Base-by-base conservation (phyloP, 1,140 invertebrate genomes). In the Battus philenor region DNA sequence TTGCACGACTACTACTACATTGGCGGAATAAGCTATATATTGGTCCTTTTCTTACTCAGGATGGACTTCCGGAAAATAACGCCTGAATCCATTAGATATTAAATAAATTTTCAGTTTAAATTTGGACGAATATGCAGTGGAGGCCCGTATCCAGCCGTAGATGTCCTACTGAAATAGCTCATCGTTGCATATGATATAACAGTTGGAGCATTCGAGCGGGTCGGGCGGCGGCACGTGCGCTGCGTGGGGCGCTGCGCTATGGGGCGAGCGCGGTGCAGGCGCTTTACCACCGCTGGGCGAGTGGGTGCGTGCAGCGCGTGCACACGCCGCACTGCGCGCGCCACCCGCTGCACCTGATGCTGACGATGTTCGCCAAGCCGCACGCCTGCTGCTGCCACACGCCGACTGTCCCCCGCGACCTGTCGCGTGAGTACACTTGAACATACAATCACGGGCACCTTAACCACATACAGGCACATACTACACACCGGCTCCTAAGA, bases 361-460 rank as follows among this genome's bases (percentile, higher is more conserved):
- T 45, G 94, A 97, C 70, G 95, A 97, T 68, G 91, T 97, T 4
- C 90, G 93, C 88, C 94, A 97, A 81, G 94, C 95, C 0, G 95
- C 95, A 0, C 79, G 95, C 20, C 72, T 97, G 9, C 86, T 97
- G 6, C 83, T 97, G 17, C 95, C 95, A 1, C 94, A 95, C 15
- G 94, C 96, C 0, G 95, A 97, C 73, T 97, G 94, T 79, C 94
- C 95, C 6, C 90, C 94, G 1, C 79, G 95, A 47, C 89, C 91
- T 4, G 88, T 95, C 36, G 87, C 74, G 56, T 88, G 36, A 65
- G 60, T 56, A 2, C 3, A 27, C n/a, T n/a, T n/a, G n/a, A n/a
- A n/a, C n/a, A n/a, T n/a, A 1, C n/a, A 2, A 12, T 9, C 20
- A 18, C 1, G 9, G 26, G 2, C 7, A 12, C n/a, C 1, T 18